Conservation (phyloP, 2,797 vertebrate genomes). For the Peromyscus aztecus region DNA sequence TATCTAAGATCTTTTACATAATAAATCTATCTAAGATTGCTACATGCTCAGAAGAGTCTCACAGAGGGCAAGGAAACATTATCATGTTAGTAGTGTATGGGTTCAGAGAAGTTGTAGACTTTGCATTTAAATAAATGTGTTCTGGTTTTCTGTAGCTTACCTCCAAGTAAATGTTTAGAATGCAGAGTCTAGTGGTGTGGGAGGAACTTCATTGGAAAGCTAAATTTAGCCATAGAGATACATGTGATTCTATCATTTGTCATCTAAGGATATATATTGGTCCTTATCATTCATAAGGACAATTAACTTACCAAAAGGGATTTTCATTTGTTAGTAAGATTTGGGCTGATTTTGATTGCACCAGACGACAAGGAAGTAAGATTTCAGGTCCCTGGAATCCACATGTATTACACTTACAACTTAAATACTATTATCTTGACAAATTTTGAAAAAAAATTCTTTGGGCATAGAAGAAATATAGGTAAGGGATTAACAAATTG, state of each 20-base stretch:
- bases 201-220: not conserved
- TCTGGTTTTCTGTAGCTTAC: not conserved
- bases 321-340: not conserved
- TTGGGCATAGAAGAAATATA: not conserved
- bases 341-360: not conserved
- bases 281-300: not conserved
- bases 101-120: not conserved
- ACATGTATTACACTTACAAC: not conserved
- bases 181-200: not conserved
- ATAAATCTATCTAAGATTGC: not conserved
- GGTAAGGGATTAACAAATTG: not conserved
- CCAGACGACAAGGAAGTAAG: not conserved
- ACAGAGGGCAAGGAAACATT: not conserved
- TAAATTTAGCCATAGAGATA: not conserved
- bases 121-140: too few relatives aligned
- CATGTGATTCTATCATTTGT: not conserved
- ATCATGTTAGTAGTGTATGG: not conserved
- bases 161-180: not conserved
- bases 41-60: not conserved
- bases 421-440: not conserved
- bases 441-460: not conserved
- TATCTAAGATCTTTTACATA: not conserved
- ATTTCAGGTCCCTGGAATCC: not conserved
- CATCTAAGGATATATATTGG: not conserved
- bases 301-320: not conserved